A percentile compares a stretch with the other conserved stretches of the same genome.
Conservation (phyloP, 2,888 invertebrate species). For the Philopedon plagiatum region DNA sequence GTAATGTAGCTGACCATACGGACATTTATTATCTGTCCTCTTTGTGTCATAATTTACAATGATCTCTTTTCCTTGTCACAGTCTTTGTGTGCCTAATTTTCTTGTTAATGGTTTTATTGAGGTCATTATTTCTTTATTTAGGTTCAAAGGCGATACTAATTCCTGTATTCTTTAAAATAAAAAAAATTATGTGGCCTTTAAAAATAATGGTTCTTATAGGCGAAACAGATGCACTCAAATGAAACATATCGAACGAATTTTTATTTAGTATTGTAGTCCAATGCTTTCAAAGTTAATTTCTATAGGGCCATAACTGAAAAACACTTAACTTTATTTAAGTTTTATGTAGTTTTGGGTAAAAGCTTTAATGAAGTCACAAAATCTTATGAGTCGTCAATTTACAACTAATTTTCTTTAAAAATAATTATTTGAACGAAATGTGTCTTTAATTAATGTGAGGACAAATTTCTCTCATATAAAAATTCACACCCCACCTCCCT, state of each 20-base stretch:
- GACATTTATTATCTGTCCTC: constrained; percentile 51
- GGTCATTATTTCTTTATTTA: constrained; percentile 31
- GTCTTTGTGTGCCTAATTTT: constrained; percentile 32
- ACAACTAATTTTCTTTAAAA: no score
- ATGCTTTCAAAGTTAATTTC: no score
- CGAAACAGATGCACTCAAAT: constrained; percentile 10
- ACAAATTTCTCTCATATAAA: no score
- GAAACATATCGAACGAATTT: constrained; percentile 19
- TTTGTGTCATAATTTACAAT: constrained; percentile 50
- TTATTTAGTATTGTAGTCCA: no score
- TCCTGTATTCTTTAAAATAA: constrained; percentile 4
- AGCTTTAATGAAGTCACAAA: no score
- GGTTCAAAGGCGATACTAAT: constrained; percentile 22
- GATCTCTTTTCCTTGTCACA: constrained; percentile 38
- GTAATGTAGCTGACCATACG: constrained; percentile 51
- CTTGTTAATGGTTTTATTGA: constrained; percentile 48
- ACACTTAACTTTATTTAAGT: no score
- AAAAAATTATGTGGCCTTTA: not conserved
- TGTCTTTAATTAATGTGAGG: no score
- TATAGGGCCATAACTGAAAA: no score
- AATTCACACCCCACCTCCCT: no score
- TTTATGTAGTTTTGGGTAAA: no score
- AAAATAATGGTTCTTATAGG: not conserved
- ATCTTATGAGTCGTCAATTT: no score
- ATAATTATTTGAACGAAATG: no score